These are phyloP conservation scores for Tricholauxania praeusta DNA, from an alignment of 2,888 invertebrate species.

Conservation along the genomic window DNA sequence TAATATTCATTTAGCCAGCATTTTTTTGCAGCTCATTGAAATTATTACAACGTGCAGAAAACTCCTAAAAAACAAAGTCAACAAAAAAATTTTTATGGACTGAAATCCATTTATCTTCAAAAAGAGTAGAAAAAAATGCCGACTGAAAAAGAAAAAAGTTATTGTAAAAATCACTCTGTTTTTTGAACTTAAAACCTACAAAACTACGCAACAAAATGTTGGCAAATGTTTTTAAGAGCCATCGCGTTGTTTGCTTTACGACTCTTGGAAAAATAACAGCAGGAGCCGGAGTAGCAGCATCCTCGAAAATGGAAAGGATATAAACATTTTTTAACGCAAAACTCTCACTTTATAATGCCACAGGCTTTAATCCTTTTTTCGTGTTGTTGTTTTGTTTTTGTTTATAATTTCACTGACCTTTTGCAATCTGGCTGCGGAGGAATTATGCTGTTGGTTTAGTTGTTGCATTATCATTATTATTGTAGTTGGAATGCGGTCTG, in stretches of 20 bases:
- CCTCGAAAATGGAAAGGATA: conserved; percentile 4
- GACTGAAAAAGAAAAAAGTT: background rate
- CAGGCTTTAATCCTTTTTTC: background rate
- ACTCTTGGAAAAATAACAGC: background rate
- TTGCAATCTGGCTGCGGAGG: no score
- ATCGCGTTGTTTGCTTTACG: conserved; percentile 5
- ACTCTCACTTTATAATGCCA: conserved; percentile 1
- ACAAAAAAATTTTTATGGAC: conserved; percentile 18
- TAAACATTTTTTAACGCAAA: conserved; percentile 21
- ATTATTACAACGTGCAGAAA: conserved; percentile 15
- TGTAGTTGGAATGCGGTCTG: no score
- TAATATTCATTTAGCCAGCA: conserved; percentile 11
- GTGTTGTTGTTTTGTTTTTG: no score
- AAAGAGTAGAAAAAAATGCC: background rate
- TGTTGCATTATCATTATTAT: no score
- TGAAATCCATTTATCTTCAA: conserved; percentile 9
- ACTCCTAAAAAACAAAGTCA: conserved; percentile 10
- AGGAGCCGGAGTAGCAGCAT: background rate
- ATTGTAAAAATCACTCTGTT: background rate
- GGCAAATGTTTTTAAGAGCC: conserved; percentile 19
- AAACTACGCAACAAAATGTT: conserved; percentile 9
- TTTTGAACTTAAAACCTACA: background rate
- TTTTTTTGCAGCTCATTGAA: conserved; percentile 17
- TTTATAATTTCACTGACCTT: no score
- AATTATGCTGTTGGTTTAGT: no score